These are phyloP conservation scores for Holcopasites calliopsidis DNA, from an alignment of 1,140 invertebrate genomes.

Conservation along the genomic window DNA sequence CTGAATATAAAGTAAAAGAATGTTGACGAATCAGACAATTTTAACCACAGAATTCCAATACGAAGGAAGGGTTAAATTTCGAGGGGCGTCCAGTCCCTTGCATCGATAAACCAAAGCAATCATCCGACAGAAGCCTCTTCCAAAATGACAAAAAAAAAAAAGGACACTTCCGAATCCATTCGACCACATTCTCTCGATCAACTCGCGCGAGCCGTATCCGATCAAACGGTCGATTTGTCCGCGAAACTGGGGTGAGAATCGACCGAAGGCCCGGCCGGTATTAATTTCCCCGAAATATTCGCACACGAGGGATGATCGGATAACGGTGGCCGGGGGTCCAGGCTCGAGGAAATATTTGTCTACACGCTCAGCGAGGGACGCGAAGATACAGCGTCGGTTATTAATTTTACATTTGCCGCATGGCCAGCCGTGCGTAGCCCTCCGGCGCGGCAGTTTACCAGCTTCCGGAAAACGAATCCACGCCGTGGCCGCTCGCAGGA, in stretches of 20 bases:
- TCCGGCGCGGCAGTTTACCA: background rate
- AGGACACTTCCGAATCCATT: too few relatives aligned
- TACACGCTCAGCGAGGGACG: background rate
- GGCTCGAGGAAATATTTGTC: constrained; percentile 32
- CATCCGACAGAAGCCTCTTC: background rate
- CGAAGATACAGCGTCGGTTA: constrained; percentile 31
- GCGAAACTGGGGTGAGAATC: background rate
- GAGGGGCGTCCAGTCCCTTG: too few relatives aligned
- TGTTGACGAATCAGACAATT: too few relatives aligned
- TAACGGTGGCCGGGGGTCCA: background rate
- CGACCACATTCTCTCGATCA: background rate
- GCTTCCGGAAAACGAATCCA: constrained; percentile 1
- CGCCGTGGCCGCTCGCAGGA: background rate
- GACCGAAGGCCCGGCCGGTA: background rate
- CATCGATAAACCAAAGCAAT: too few relatives aligned
- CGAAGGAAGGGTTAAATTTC: too few relatives aligned
- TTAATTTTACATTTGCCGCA: constrained; percentile 41
- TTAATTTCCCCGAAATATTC: constrained; percentile 43
- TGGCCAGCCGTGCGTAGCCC: background rate
- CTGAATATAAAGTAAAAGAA: too few relatives aligned
- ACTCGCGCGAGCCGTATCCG: background rate
- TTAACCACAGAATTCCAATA: too few relatives aligned
- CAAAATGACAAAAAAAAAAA: background rate
- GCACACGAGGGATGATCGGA: constrained; percentile 9
- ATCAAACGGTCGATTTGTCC: constrained; percentile 12